Conservation (phyloP, 2,888 invertebrate species). For the Icerya purchasi region DNA sequence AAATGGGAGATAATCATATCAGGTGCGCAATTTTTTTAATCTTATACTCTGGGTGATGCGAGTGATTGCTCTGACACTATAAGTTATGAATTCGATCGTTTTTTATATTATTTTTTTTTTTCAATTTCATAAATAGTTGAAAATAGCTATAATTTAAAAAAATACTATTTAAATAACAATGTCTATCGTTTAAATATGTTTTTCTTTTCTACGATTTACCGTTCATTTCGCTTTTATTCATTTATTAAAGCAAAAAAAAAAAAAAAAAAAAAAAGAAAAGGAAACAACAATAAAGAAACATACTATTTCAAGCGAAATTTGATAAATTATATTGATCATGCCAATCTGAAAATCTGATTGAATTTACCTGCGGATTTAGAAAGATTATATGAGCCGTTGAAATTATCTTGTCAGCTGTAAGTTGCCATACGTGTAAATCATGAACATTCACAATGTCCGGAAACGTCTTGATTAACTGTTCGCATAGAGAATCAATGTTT, state of each 20-base stretch:
- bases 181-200: too few relatives aligned
- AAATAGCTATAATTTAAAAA: background rate
- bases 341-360: background rate
- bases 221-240: too few relatives aligned
- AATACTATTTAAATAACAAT: background rate
- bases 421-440: conserved; percentile 74
- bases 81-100: too few relatives aligned
- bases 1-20: too few relatives aligned
- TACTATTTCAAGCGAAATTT: background rate
- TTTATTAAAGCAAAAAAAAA: background rate
- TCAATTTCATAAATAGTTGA: background rate
- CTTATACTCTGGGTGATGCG: too few relatives aligned
- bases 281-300: background rate
- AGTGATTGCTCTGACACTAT: too few relatives aligned
- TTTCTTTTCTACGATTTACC: too few relatives aligned
- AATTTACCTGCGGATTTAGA: conserved; percentile 34
- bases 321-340: background rate
- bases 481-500: conserved; percentile 46
- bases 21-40: too few relatives aligned
- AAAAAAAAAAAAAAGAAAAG: background rate
- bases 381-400: conserved; percentile 69
- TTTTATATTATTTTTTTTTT: too few relatives aligned
- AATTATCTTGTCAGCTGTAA: conserved; percentile 54
- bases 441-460: conserved; percentile 55
- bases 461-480: conserved; percentile 39